phyloP scores from a whole-genome alignment of 1,140 invertebrate species.

The Trichogramma pretiosum region DNA sequence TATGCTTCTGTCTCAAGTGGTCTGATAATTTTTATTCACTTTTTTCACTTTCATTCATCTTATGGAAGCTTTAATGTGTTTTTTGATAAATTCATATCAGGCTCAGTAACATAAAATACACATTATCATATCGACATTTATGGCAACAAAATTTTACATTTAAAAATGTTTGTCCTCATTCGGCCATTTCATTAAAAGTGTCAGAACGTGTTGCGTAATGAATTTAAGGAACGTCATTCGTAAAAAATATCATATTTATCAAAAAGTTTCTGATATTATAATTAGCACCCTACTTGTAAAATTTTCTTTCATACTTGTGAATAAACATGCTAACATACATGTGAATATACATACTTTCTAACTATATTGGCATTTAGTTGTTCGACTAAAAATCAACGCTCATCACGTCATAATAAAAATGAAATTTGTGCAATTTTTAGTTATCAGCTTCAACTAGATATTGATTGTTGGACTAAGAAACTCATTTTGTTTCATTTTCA shows the following conservation, averaged over 20 bases:
- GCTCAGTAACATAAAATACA: too few relatives aligned
- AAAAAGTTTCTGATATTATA: slow-evolving; percentile 18
- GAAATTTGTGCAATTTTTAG: slow-evolving; percentile 16
- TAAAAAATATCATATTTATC: not conserved
- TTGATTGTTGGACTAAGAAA: slow-evolving; percentile 14
- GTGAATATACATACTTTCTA: slow-evolving; percentile 11
- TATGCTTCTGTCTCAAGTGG: slow-evolving; percentile 2
- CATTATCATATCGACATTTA: not conserved
- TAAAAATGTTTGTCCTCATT: slow-evolving; percentile 17
- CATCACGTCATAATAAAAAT: not conserved
- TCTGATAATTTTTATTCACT: slow-evolving; percentile 1
- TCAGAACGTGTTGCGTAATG: slow-evolving; percentile 15
- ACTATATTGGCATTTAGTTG: slow-evolving; percentile 9
- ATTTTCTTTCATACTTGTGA: not conserved
- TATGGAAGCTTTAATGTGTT: slow-evolving; percentile 3
- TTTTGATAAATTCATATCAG: too few relatives aligned
- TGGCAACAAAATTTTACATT: slow-evolving; percentile 1
- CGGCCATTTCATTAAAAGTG: slow-evolving; percentile 19
- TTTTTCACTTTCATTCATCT: slow-evolving; percentile 3
- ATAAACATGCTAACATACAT: not conserved
- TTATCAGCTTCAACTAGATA: slow-evolving; percentile 6
- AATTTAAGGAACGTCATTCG: not conserved
- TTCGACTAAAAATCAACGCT: slow-evolving; percentile 9
- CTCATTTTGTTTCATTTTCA: slow-evolving; percentile 8
- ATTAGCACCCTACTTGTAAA: slow-evolving; percentile 24